These are phyloP conservation scores for Struthio camelus DNA, from an alignment of 2,113 vertebrate genomes.

Conservation along the genomic window DNA sequence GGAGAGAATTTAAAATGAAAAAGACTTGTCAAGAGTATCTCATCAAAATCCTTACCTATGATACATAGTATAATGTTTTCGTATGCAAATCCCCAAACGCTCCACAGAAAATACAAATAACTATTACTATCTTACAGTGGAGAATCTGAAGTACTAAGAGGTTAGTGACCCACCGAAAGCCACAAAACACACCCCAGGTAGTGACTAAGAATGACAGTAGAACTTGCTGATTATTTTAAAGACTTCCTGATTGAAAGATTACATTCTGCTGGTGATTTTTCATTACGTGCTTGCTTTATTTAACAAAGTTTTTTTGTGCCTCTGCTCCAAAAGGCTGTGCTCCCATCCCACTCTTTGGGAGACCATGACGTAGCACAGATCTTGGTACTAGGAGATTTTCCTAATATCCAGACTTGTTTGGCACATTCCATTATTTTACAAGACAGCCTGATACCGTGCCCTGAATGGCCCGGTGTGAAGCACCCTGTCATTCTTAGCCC, in stretches of 20 bases:
- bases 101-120: neutral
- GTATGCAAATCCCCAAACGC: neutral
- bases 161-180: neutral
- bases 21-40: neutral
- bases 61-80: neutral
- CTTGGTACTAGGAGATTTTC: neutral
- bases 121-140: neutral
- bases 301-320: neutral
- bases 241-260: neutral
- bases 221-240: neutral
- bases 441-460: neutral
- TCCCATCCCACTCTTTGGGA: neutral
- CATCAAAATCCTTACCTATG: neutral
- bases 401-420: neutral
- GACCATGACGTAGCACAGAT: neutral
- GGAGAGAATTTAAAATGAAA: neutral
- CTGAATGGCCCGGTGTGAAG: neutral
- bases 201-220: neutral
- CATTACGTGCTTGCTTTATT: neutral
- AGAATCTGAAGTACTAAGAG: neutral
- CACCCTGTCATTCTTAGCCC: neutral
- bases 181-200: neutral
- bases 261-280: neutral
- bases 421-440: neutral
- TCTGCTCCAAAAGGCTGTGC: neutral